Conservation (phyloP, 92 coral and sea anemone genomes). For the Umimayanthus kanabou region DNA sequence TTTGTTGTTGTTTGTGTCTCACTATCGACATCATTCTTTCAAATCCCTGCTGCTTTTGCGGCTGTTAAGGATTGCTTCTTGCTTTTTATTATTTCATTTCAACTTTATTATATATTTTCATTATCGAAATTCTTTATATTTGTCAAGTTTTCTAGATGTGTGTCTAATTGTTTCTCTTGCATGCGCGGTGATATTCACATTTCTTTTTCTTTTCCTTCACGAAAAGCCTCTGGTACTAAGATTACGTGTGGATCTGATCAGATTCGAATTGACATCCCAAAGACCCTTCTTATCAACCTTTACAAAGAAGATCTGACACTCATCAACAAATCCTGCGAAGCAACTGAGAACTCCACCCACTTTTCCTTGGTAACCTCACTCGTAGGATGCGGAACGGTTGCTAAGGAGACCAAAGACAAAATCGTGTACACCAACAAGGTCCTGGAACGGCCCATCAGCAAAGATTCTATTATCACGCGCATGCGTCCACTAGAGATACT, state of each 20-base stretch:
- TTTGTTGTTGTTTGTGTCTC: too few species aligned
- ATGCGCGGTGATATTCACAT: too few species aligned
- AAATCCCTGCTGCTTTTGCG: too few species aligned
- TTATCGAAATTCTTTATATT: too few species aligned
- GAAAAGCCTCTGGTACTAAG: slow-evolving; percentile 42
- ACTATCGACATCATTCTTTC: too few species aligned
- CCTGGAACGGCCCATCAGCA: slow-evolving; percentile 27
- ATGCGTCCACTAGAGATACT: slow-evolving; percentile 53
- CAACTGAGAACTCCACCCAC: slow-evolving; percentile 36
- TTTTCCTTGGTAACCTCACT: slow-evolving; percentile 32
- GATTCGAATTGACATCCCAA: slow-evolving; percentile 57
- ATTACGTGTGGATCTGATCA: slow-evolving; percentile 43
- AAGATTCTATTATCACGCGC: slow-evolving; percentile 47
- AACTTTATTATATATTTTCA: too few species aligned
- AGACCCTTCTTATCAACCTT: slow-evolving; percentile 41
- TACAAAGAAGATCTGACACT: slow-evolving; percentile 45
- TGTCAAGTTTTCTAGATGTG: too few species aligned
- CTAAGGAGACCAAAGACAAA: slow-evolving; percentile 23
- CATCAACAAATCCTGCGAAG: slow-evolving; percentile 43
- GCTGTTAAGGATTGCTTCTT: too few species aligned
- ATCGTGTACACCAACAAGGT: slow-evolving; percentile 31
- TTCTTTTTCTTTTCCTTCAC: neutral
- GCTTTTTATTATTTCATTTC: too few species aligned
- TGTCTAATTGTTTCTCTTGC: too few species aligned
- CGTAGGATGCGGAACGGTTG: slow-evolving; percentile 50